Conservation (phyloP, 2,113 vertebrate genomes). For the Astur gentilis region DNA sequence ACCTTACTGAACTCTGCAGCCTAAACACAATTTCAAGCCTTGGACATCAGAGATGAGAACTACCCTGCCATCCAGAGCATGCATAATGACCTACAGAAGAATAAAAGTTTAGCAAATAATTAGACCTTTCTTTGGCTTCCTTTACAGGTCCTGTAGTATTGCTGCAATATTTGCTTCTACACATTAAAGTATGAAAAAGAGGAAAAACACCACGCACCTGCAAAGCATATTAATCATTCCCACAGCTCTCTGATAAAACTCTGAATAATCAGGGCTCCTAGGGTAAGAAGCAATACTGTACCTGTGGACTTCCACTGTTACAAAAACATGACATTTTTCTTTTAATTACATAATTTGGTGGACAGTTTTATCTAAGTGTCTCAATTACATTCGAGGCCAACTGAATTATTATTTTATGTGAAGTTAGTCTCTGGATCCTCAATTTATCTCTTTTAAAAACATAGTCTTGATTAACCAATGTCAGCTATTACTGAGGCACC, state of each 20-base stretch:
- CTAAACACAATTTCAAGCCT: neutral
- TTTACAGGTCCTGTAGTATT: neutral
- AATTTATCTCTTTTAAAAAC: neutral
- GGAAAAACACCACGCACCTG: slow-evolving; percentile 2
- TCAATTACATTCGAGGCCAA: neutral
- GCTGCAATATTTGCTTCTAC: neutral
- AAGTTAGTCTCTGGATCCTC: neutral
- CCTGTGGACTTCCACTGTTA: neutral
- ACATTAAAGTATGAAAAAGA: neutral
- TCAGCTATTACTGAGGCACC: neutral
- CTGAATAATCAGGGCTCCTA: neutral
- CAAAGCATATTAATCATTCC: neutral
- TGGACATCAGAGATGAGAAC: neutral
- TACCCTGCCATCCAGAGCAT: neutral
- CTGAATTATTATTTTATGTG: neutral
- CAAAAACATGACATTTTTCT: neutral
- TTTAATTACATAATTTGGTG: neutral
- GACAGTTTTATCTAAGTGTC: neutral
- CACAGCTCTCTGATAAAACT: neutral
- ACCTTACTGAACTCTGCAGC: neutral
- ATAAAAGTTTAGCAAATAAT: neutral
- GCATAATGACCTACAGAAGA: neutral
- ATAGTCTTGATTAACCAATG: neutral
- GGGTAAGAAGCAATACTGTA: neutral
- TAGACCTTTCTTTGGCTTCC: neutral